These are phyloP conservation scores for Notarius lentiginosus DNA, from an alignment of 2,113 vertebrate species.

Conservation along the genomic window DNA sequence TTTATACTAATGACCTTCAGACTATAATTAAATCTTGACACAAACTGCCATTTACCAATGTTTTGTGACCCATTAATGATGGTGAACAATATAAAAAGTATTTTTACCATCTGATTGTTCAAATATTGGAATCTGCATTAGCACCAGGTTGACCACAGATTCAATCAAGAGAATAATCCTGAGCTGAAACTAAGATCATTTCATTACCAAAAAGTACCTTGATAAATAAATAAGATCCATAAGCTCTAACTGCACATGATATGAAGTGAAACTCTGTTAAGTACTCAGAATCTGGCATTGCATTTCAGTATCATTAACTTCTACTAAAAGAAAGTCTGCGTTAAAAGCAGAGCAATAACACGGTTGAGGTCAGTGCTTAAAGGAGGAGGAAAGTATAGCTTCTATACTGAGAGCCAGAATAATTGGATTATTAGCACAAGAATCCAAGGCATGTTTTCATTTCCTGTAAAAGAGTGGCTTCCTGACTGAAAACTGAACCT, in stretches of 20 bases:
- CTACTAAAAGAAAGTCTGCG: slow-evolving; percentile 64
- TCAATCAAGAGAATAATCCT: not conserved
- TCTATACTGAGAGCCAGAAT: slow-evolving; percentile 61
- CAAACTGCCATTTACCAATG: slow-evolving; percentile 21
- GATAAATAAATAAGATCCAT: slow-evolving; percentile 28
- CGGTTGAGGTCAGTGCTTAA: slow-evolving; percentile 63
- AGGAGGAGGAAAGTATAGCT: slow-evolving; percentile 66
- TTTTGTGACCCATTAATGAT: not conserved
- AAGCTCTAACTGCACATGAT: not conserved
- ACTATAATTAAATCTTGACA: slow-evolving; percentile 36
- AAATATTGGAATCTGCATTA: not conserved
- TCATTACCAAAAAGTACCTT: slow-evolving; percentile 44
- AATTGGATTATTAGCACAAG: slow-evolving; percentile 72
- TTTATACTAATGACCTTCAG: slow-evolving; percentile 34
- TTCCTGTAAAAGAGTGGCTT: slow-evolving; percentile 55
- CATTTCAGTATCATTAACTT: slow-evolving; percentile 76
- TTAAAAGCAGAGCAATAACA: slow-evolving; percentile 74
- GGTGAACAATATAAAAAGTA: not conserved
- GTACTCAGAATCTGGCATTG: slow-evolving; percentile 63
- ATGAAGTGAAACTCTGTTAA: slow-evolving; percentile 54
- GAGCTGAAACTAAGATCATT: slow-evolving; percentile 25
- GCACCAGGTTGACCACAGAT: slow-evolving; percentile 21
- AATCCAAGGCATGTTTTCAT: slow-evolving; percentile 54
- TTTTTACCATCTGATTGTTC: not conserved
- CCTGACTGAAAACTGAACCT: slow-evolving; percentile 54